These are phyloP conservation scores for Drosophila paucipuncta DNA, from an alignment of 2,888 invertebrate species.

Conservation along the genomic window DNA sequence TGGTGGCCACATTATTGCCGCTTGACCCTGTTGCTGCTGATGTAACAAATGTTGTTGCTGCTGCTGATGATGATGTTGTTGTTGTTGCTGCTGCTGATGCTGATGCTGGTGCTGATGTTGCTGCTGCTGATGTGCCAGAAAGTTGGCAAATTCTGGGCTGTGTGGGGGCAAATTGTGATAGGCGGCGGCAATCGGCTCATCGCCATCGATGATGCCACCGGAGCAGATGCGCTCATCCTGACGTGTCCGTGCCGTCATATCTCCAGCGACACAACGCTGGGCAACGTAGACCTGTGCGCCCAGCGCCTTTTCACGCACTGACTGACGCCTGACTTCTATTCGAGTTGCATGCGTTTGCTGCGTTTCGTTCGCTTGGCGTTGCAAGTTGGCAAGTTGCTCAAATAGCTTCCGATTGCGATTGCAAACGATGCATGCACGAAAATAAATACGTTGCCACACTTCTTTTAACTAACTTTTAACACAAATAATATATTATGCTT, in stretches of 20 bases:
- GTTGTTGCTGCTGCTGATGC: conserved; percentile 36
- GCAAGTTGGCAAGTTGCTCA: conserved; percentile 17
- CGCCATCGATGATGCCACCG: conserved; percentile 46
- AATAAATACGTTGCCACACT: conserved; percentile 48
- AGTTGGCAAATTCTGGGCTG: conserved; percentile 59
- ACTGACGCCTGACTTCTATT: conserved; percentile 53
- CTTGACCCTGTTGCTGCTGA: conserved; percentile 54
- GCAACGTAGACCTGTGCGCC: conserved; percentile 22
- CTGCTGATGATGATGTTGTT: conserved; percentile 48
- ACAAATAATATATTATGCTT: conserved; percentile 63
- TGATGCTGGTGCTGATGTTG: conserved; percentile 44
- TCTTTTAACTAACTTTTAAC: conserved; percentile 46
- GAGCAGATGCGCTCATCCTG: conserved; percentile 66
- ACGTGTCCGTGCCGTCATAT: conserved; percentile 69
- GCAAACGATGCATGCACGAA: conserved; percentile 26
- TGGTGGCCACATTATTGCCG: conserved; percentile 61
- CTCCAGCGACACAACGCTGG: conserved; percentile 41
- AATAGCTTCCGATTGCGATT: conserved; percentile 18
- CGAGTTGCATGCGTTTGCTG: conserved; percentile 57
- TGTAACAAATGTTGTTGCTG: conserved; percentile 48
- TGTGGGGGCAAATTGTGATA: conserved; percentile 60
- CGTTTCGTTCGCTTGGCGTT: conserved; percentile 11
- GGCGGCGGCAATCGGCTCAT: conserved; percentile 40
- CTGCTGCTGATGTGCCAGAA: conserved; percentile 63
- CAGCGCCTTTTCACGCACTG: conserved; percentile 49